phyloP scores from a whole-genome alignment of 2,797 vertebrate genomes.

The Perodicticus potto region DNA sequence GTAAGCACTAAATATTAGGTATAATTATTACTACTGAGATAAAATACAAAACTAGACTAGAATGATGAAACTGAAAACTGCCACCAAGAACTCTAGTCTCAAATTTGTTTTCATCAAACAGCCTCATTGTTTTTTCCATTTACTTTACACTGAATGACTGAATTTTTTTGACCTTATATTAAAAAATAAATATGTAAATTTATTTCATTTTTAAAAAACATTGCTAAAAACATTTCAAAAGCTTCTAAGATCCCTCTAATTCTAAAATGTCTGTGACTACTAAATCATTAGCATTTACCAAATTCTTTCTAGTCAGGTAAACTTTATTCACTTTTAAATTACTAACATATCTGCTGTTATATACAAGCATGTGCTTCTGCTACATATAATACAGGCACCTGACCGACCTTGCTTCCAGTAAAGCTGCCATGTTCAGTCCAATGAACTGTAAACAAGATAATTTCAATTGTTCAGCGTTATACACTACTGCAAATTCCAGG shows the following conservation, averaged over 20 bases:
- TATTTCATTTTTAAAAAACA: constrained; percentile 43
- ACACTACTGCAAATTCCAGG: constrained; percentile 95
- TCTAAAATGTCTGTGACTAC: constrained; percentile 1
- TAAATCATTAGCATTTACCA: constrained; percentile 36
- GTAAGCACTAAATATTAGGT: not conserved
- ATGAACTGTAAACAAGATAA: constrained; percentile 97
- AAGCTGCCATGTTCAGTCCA: constrained; percentile 95
- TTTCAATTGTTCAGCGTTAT: constrained; percentile 96
- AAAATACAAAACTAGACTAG: constrained; percentile 40
- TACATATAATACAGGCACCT: not conserved
- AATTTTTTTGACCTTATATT: constrained; percentile 2
- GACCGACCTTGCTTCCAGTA: constrained; percentile 96
- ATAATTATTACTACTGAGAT: constrained; percentile 3
- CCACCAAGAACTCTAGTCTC: constrained; percentile 31
- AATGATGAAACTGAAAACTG: constrained; percentile 2
- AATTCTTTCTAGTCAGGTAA: constrained; percentile 54
- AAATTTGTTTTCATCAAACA: not conserved
- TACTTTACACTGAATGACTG: constrained; percentile 8
- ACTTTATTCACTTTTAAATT: constrained; percentile 46
- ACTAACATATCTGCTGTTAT: not conserved
- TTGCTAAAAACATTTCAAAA: not conserved
- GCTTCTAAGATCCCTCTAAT: constrained; percentile 38
- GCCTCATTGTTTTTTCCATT: not conserved
- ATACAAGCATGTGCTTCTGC: not conserved
- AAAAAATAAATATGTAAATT: constrained; percentile 3